Percentiles rank a stretch among this genome's conserved stretches.
phyloP scores from a whole-genome alignment of 1,140 invertebrate species.

The Lamellibrachia luymesi region DNA sequence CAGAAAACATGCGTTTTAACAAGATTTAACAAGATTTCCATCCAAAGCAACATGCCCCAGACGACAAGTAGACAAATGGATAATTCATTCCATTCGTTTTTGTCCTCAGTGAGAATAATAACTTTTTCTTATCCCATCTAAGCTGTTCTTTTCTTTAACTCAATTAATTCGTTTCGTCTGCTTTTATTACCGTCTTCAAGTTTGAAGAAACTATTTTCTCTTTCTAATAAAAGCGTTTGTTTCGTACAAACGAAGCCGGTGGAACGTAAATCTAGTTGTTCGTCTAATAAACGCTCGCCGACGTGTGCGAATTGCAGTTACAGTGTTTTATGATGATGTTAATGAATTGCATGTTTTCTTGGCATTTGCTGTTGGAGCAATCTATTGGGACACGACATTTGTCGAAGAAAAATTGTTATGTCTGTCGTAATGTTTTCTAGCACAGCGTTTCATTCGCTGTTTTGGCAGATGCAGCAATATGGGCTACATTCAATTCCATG shows the following conservation, averaged over 20 bases:
- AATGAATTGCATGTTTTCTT: not conserved
- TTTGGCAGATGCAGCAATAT: not conserved
- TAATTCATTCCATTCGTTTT: no score
- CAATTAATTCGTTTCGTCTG: no score
- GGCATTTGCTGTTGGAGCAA: not conserved
- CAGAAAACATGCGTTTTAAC: no score
- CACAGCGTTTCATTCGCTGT: not conserved
- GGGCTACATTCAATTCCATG: not conserved
- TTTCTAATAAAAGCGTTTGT: not conserved
- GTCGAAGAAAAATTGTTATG: not conserved
- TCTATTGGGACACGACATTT: not conserved
- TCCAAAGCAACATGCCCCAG: no score
- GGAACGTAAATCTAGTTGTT: not conserved
- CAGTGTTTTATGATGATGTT: not conserved
- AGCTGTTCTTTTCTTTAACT: no score
- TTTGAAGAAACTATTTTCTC: no score
- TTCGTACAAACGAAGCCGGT: not conserved
- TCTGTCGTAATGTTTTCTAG: not conserved
- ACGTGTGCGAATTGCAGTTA: not conserved
- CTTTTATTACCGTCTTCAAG: no score
- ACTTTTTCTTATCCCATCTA: no score
- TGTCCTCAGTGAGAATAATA: no score
- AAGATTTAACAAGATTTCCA: no score
- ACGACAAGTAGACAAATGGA: no score
- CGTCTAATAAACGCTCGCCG: not conserved